These are phyloP conservation scores for Ephestia elutella DNA, from an alignment of 1,140 invertebrate genomes.

Conservation along the genomic window DNA sequence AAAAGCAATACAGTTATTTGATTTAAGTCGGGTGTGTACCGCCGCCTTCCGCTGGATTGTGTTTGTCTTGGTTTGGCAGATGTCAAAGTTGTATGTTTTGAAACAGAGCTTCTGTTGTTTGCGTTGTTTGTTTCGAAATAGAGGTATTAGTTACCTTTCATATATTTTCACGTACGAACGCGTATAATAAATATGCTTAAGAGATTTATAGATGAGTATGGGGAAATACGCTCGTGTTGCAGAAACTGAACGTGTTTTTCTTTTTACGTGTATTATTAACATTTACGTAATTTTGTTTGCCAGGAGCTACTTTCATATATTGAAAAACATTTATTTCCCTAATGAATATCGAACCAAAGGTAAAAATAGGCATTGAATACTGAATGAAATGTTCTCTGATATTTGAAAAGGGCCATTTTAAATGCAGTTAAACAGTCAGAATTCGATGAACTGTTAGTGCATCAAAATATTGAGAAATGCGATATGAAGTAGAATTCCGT, in stretches of 20 bases:
- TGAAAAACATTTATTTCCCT: too few species aligned
- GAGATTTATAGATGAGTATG: neutral
- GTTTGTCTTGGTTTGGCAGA: constrained; percentile 70
- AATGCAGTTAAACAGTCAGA: too few species aligned
- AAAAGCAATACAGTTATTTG: constrained; percentile 74
- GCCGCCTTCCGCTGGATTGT: constrained; percentile 64
- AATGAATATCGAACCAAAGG: too few species aligned
- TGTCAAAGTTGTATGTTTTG: constrained; percentile 71
- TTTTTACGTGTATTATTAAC: neutral
- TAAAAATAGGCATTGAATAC: too few species aligned
- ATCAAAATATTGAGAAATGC: neutral
- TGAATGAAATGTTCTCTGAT: too few species aligned
- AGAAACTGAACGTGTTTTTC: neutral
- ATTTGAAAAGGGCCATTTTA: too few species aligned
- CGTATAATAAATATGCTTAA: constrained; percentile 2
- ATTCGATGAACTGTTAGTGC: too few species aligned
- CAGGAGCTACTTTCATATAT: neutral
- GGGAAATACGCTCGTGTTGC: neutral
- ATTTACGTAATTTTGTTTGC: neutral
- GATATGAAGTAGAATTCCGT: neutral
- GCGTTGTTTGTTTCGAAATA: constrained; percentile 55
- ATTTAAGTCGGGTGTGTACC: constrained; percentile 69
- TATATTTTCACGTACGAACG: constrained; percentile 6
- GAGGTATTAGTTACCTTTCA: constrained; percentile 34
- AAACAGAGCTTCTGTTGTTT: constrained; percentile 63